These are phyloP conservation scores for Perodicticus potto DNA, from an alignment of 2,797 vertebrate genomes.

Conservation along the genomic window DNA sequence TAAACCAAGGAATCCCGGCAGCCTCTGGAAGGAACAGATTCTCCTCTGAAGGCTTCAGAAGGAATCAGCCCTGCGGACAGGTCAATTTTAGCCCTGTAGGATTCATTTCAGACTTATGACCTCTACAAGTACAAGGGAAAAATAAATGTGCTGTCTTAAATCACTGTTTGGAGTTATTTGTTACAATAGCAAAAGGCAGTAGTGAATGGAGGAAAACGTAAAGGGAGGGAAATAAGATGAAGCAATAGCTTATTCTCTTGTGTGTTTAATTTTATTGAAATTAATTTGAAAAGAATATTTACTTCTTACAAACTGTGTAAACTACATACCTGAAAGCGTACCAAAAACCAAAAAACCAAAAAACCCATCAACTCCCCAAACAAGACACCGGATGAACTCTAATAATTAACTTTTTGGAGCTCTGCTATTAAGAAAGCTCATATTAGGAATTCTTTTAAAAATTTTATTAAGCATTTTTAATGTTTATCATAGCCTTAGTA, in stretches of 20 bases:
- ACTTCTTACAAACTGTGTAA: neutral
- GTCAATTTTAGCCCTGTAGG: neutral
- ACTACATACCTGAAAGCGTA: neutral
- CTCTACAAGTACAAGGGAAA: neutral
- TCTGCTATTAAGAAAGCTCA: neutral
- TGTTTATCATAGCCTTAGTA: neutral
- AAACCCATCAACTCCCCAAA: neutral
- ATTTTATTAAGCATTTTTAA: neutral
- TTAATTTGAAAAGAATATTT: neutral
- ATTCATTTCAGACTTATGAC: neutral
- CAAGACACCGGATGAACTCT: neutral
- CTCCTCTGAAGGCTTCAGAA: neutral
- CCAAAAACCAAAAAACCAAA: neutral
- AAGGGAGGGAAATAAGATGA: neutral
- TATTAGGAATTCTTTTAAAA: neutral
- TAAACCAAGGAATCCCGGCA: neutral
- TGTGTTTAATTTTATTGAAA: constrained; percentile 11
- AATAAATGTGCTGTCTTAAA: neutral
- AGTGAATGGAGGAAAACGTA: neutral
- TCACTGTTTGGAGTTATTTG: neutral
- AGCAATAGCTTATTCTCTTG: neutral
- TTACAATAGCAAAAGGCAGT: neutral
- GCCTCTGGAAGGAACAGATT: neutral
- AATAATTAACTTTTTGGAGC: constrained; percentile 2
- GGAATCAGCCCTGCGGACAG: neutral